These are phyloP conservation scores for Hymenopus coronatus DNA, from an alignment of 2,888 invertebrate species.

Conservation along the genomic window DNA sequence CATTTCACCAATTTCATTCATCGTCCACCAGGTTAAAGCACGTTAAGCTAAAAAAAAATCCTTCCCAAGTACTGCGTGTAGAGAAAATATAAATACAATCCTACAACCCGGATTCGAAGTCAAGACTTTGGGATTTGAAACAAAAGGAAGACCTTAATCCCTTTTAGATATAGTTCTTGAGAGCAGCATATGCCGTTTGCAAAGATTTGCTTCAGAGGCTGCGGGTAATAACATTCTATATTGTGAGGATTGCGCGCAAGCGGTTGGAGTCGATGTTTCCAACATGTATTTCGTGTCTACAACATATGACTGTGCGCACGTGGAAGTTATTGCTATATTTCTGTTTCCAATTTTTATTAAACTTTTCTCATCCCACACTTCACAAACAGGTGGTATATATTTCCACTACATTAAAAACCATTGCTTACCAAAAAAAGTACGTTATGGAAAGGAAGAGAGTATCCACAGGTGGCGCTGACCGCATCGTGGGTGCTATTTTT, in stretches of 20 bases:
- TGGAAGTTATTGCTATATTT: not conserved
- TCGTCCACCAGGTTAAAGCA: too few species aligned
- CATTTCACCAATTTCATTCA: too few species aligned
- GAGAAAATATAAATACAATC: too few species aligned
- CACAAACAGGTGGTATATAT: not conserved
- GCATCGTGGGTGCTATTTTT: not conserved
- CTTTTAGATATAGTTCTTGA: not conserved
- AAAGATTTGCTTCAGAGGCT: not conserved
- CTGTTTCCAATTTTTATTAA: not conserved
- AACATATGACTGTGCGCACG: not conserved
- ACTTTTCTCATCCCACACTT: not conserved
- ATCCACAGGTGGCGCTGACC: not conserved
- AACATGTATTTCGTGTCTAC: not conserved
- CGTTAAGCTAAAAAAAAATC: too few species aligned
- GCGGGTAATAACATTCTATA: not conserved
- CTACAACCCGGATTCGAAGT: too few species aligned
- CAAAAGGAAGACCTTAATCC: not conserved
- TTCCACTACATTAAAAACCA: not conserved
- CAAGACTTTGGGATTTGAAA: too few species aligned
- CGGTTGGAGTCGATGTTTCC: not conserved
- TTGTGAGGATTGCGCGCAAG: not conserved
- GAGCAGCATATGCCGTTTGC: not conserved
- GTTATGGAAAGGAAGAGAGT: not conserved
- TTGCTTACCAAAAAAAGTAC: not conserved
- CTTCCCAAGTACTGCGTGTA: too few species aligned